Evolutionary conservation across 1,140 invertebrate genomes (phyloP), one percentile per base, ranked within the genome.

Genomic region (Anastrepha ludens): DNA sequence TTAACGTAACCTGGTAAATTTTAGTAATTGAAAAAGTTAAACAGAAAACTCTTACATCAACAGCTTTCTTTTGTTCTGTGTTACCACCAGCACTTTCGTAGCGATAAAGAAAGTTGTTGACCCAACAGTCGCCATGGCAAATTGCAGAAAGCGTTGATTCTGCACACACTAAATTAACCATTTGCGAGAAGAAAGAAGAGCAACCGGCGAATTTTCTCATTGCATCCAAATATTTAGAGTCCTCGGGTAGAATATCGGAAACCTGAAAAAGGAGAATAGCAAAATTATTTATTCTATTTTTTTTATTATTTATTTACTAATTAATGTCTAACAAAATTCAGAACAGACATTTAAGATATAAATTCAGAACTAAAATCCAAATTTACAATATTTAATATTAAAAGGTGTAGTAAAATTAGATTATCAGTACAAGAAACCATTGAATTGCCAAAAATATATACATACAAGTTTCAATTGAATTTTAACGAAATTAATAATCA

Each of bases 71-170:
- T 70, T 92, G 90, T 88, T 95, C 94, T 81, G 94, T 91, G 64
- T 91, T 90, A 0, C 93, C 47, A 9, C 47, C 74, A 9, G 47
- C 92, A 58, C 94, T 90, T 17, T 94, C 94, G 88, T 95, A 95
- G 78, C 94, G 93, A 90, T 96, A 96, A 1, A 96, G 90, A 88
- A 97, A 95, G 91, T 97, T 97, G 89, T 96, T 96, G 0, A 96
- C 96, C 96, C 96, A 96, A 90, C 96, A 96, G 88, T 97, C 96
- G 0, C 96, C 96, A 88, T 97, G 96, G 87, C 95, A 95, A 87
- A 97, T 95, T 5, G 96, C 95, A 0, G 95, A 95, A 29, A 96
- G 91, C 0, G 95, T 94, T 29, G 96, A 95, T 88, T 94, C 93
- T 0, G 95, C 93, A 2, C 94, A 93, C 2, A 95, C 95, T 87